Percentiles rank a stretch among this genome's conserved stretches.
Evolutionary conservation across 1,140 invertebrate genomes (phyloP).

Genomic region (Asbolus verrucosus): DNA sequence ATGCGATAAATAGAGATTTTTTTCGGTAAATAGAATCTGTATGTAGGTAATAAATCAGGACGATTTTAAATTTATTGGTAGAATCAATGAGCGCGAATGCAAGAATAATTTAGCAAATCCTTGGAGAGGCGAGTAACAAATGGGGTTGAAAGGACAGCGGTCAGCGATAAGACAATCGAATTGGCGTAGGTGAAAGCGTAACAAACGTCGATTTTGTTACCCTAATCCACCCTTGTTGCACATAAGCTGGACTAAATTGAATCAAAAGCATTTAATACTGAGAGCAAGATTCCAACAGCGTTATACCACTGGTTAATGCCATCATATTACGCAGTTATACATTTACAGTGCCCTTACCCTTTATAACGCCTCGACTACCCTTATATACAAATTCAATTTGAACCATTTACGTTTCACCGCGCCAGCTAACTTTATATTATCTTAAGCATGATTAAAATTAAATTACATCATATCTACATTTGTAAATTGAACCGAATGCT

Average conservation of each 20-base stretch:
- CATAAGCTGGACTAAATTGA: constrained; percentile 53
- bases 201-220: constrained; percentile 31
- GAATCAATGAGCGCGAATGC: constrained; percentile 12
- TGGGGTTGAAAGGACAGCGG: constrained; percentile 50
- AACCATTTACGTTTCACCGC: constrained; percentile 36
- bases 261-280: constrained; percentile 55
- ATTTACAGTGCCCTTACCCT: constrained; percentile 36
- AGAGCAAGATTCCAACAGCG: constrained; percentile 48
- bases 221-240: constrained; percentile 48
- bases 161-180: constrained; percentile 45
- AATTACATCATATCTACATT: constrained; percentile 43
- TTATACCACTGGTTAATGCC: constrained; percentile 48
- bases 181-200: constrained; percentile 27
- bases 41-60: constrained; percentile 3
- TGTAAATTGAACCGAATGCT: constrained; percentile 26
- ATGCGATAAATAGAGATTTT: constrained; percentile 45
- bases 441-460: constrained; percentile 39
- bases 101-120: constrained; percentile 37
- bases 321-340: constrained; percentile 51
- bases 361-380: constrained; percentile 19
- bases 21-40: constrained; percentile 37
- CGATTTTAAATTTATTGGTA: constrained; percentile 28
- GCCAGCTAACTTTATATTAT: constrained; percentile 42
- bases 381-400: constrained; percentile 43
- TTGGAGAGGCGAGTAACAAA: constrained; percentile 43